These are phyloP conservation scores for Drosophila nigrodunni DNA, from an alignment of 1,140 invertebrate genomes.

Conservation along the genomic window DNA sequence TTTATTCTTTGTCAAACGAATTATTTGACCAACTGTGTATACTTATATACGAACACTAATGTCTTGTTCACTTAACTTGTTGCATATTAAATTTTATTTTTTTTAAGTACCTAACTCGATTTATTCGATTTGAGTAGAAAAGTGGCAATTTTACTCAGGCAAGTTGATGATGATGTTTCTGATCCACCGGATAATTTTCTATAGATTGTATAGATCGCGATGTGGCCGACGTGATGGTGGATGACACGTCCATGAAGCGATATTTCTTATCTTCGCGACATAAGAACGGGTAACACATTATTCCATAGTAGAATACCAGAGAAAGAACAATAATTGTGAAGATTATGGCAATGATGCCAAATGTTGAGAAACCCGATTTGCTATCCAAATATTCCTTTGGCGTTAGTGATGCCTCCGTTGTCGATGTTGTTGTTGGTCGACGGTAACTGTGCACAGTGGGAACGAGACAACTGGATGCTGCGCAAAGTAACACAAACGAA, in stretches of 20 bases:
- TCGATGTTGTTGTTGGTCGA: slow-evolving; percentile 47
- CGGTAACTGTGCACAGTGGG: slow-evolving; percentile 40
- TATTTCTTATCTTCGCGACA: slow-evolving; percentile 87
- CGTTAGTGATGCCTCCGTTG: slow-evolving; percentile 57
- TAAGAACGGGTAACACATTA: slow-evolving; percentile 87
- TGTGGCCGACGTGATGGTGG: slow-evolving; percentile 84
- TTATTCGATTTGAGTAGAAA: slow-evolving; percentile 4
- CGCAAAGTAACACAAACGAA: not conserved
- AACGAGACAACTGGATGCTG: slow-evolving; percentile 67
- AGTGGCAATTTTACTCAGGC: slow-evolving; percentile 47
- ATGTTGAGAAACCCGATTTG: slow-evolving; percentile 86
- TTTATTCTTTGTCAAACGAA: too few relatives aligned
- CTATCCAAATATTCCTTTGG: slow-evolving; percentile 84
- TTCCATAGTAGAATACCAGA: slow-evolving; percentile 87
- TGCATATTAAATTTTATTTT: not conserved
- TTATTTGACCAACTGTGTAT: not conserved
- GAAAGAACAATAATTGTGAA: slow-evolving; percentile 85
- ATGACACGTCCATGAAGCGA: slow-evolving; percentile 87
- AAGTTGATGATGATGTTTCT: slow-evolving; percentile 73
- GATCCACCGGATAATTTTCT: slow-evolving; percentile 79
- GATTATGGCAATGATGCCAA: slow-evolving; percentile 86
- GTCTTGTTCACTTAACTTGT: not conserved
- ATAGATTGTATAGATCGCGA: slow-evolving; percentile 82
- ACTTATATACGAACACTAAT: not conserved
- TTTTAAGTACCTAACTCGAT: slow-evolving; percentile 15